These are phyloP conservation scores for Gymnoscopelus braueri DNA, from an alignment of 2,797 vertebrate species.

Conservation along the genomic window DNA sequence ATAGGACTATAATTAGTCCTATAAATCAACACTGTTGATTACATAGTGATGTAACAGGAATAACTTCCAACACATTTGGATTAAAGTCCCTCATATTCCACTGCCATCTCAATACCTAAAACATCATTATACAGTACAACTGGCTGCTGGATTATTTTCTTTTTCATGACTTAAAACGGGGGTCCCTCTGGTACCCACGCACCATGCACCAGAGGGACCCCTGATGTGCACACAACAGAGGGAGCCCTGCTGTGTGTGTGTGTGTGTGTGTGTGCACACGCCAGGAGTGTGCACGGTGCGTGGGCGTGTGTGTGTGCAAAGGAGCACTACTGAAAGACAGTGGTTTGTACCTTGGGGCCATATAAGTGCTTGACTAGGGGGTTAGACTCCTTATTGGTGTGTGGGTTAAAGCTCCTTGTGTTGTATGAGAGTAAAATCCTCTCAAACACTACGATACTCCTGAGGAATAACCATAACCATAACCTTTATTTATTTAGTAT, in stretches of 20 bases:
- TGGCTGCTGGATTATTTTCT: conserved; percentile 21
- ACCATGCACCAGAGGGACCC: no score
- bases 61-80: conserved; percentile 36
- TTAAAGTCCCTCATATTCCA: conserved; percentile 25
- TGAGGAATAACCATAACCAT: no score
- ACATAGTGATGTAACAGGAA: conserved; percentile 28
- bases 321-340: background rate
- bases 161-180: background rate
- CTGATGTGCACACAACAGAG: no score
- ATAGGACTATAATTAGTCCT: conserved; percentile 11
- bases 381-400: no score
- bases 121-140: background rate
- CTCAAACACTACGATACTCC: no score
- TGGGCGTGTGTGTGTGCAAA: background rate
- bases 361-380: no score
- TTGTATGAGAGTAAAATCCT: no score
- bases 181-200: no score
- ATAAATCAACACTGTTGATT: conserved; percentile 41
- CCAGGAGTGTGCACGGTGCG: background rate
- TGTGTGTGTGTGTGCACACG: background rate
- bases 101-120: background rate
- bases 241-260: background rate
- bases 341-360: no score
- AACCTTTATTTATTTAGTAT: no score
- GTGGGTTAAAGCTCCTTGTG: no score